Conservation (phyloP, 2,113 vertebrate species). For the Mirounga angustirostris region DNA sequence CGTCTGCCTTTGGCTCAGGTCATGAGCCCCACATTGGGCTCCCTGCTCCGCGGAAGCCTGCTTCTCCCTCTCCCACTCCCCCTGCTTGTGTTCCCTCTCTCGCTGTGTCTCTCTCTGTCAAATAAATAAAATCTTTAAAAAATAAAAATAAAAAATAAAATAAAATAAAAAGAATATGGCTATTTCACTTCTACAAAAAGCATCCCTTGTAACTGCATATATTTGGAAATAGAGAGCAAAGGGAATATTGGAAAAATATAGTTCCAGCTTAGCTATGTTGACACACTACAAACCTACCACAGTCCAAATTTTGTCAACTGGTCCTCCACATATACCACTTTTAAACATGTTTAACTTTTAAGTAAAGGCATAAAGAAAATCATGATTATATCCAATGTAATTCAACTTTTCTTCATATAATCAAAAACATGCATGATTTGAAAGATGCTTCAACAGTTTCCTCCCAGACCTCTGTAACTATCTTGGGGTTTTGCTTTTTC, state of each 20-base stretch:
- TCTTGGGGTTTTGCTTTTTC: neutral
- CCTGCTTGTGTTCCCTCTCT: too few species aligned
- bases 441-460: neutral
- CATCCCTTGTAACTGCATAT: neutral
- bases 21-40: too few species aligned
- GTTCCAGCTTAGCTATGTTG: neutral
- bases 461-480: neutral
- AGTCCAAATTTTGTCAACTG: neutral
- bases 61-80: too few species aligned
- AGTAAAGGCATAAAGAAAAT: neutral
- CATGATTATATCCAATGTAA: neutral
- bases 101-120: too few species aligned
- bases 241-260: neutral
- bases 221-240: neutral
- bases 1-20: too few species aligned
- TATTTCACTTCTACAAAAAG: neutral
- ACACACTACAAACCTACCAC: neutral
- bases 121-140: neutral
- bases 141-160: neutral
- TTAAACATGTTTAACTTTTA: neutral
- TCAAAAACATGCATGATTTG: neutral
- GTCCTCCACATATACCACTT: neutral
- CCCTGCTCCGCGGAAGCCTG: too few species aligned
- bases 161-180: neutral
- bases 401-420: neutral